These are phyloP conservation scores for Leucophenga montana DNA, from an alignment of 2,888 invertebrate species.

Conservation along the genomic window DNA sequence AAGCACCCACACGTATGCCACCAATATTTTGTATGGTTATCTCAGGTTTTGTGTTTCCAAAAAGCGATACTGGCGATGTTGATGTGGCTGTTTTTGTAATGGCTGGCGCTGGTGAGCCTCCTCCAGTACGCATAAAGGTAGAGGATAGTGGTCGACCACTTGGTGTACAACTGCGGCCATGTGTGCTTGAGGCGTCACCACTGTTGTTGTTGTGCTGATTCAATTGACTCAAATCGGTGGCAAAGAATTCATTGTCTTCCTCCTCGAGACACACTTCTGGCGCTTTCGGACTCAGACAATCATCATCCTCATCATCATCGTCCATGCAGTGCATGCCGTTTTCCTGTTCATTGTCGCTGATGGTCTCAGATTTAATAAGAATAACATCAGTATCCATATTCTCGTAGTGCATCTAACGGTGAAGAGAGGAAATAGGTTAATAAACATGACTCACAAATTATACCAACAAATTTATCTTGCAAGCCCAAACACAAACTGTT, in stretches of 20 bases:
- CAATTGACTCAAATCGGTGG: conserved; percentile 63
- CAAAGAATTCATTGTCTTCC: conserved; percentile 69
- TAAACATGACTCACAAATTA: background rate
- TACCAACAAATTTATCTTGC: background rate
- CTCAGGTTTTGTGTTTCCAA: conserved; percentile 50
- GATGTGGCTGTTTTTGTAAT: conserved; percentile 30
- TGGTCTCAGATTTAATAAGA: conserved; percentile 72
- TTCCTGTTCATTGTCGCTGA: conserved; percentile 72
- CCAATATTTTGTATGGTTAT: conserved; percentile 63
- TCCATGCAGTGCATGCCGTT: conserved; percentile 62
- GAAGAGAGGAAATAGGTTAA: conserved; percentile 22
- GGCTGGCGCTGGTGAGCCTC: background rate
- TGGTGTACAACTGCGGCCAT: background rate
- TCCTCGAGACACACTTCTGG: conserved; percentile 72
- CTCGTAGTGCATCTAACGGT: conserved; percentile 55
- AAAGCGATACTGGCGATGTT: conserved; percentile 3
- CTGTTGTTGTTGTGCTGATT: conserved; percentile 42
- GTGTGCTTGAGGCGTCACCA: background rate
- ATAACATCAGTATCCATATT: conserved; percentile 71
- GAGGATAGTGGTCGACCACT: background rate
- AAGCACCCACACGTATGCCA: conserved; percentile 66
- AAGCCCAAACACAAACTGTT: background rate
- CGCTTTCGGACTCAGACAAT: conserved; percentile 70
- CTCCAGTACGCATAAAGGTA: background rate
- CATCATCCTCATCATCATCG: conserved; percentile 69